A percentile compares a stretch with the other conserved stretches of the same genome.
These are phyloP conservation scores for Ruditapes philippinarum DNA, from an alignment of 1,140 invertebrate species.

Conservation along the genomic window DNA sequence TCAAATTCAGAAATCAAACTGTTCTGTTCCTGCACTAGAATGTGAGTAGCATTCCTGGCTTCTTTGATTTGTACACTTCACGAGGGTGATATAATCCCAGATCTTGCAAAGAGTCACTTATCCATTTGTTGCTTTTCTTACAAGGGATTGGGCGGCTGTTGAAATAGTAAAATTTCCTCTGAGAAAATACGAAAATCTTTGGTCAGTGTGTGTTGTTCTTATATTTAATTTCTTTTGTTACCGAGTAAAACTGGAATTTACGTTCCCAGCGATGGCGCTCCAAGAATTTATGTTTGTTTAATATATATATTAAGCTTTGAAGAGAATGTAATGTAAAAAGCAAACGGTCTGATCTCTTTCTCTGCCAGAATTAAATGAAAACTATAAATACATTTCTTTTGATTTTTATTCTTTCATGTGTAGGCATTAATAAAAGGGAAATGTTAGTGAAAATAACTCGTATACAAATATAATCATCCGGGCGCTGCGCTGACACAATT, in stretches of 20 bases:
- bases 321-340: neutral
- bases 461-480: no score
- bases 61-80: slow-evolving; percentile 5
- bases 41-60: slow-evolving; percentile 10
- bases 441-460: no score
- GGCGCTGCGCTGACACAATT: no score
- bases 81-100: neutral
- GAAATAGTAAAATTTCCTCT: neutral
- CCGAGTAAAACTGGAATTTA: neutral
- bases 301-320: neutral
- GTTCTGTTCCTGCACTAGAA: neutral
- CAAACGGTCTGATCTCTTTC: neutral
- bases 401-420: neutral
- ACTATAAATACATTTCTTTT: neutral
- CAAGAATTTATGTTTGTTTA: slow-evolving; percentile 19
- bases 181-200: neutral
- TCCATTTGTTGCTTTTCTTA: slow-evolving; percentile 33
- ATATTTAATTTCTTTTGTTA: slow-evolving; percentile 9
- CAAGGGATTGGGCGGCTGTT: slow-evolving; percentile 16
- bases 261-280: no score
- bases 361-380: neutral
- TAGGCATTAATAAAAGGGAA: no score
- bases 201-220: slow-evolving; percentile 25
- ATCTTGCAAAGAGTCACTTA: slow-evolving; percentile 11
- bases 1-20: slow-evolving; percentile 16